Base-by-base conservation (phyloP, 1,140 invertebrate species). In the Drosophila tsacasi region DNA sequence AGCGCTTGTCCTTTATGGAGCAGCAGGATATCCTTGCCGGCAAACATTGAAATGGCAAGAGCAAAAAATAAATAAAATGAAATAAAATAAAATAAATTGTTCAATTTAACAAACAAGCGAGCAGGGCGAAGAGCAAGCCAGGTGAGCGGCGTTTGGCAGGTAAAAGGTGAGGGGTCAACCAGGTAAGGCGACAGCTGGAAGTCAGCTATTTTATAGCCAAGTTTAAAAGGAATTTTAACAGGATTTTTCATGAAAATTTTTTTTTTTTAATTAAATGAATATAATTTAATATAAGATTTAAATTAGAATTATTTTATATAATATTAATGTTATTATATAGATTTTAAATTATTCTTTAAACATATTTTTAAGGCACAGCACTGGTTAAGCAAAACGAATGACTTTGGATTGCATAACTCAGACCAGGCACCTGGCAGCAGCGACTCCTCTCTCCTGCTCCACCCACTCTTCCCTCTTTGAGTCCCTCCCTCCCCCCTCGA, bases 101-200 rank as follows among this genome's bases (percentile, higher is more conserved):
- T 77, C 74, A 77, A 76, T 77, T 77, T 77, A 77, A 76, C 74
- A 77, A 77, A 77, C 74, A 77, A 77, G 62, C 62, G 32, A 76
- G 15, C 54, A 49, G 47, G 52, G 44, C 73, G 27, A 66, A n/a
- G n/a, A 49, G 35, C 27, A 2, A 52, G 25, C 25, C 68, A 76
- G 50, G 71, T 61, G 71, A 74, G 54, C 2, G 42, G 40, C 13
- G 21, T 3, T n/a, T n/a, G n/a, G 61, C 49, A 39, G 32, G 25
- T 15, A 9, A n/a, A 23, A 50, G 62, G 21, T 49, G 37, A 32
- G 23, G 44, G 60, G 9, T 49, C 9, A 12, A 30, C 7, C 47
- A 23, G 44, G 42, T 46, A 30, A 23, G 61, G 19, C 15, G 50
- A 64, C 40, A 66, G 21, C 35, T 12, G 15, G 32, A 23, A n/a